Conservation (phyloP, 2,888 invertebrate genomes). For the Idaea dimidiata region DNA sequence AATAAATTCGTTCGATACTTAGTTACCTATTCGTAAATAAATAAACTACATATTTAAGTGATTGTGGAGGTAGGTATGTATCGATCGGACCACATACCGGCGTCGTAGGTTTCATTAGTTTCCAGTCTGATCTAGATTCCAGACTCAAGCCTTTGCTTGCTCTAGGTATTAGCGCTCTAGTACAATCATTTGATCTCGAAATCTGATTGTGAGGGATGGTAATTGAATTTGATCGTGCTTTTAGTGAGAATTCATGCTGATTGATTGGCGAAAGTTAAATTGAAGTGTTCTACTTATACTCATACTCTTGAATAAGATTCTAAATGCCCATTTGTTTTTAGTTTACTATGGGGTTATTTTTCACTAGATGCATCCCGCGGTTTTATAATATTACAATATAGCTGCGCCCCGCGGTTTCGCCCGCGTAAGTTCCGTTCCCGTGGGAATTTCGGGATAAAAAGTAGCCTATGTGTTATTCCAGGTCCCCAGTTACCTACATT, state of each 20-base stretch:
- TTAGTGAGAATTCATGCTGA: neutral
- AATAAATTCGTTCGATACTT: neutral
- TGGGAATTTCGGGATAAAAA: too few relatives aligned
- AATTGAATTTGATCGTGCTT: neutral
- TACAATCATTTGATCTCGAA: slow-evolving; percentile 17
- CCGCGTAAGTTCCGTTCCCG: too few relatives aligned
- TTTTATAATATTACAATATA: too few relatives aligned
- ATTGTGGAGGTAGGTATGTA: neutral
- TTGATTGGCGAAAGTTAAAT: neutral
- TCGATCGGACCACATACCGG: neutral
- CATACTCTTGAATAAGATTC: too few relatives aligned
- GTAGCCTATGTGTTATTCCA: too few relatives aligned
- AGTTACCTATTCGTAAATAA: neutral
- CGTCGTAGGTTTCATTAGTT: slow-evolving; percentile 3
- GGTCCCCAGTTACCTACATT: too few relatives aligned
- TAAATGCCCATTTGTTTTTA: too few relatives aligned
- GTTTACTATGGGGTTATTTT: too few relatives aligned
- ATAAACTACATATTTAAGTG: neutral
- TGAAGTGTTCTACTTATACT: too few relatives aligned
- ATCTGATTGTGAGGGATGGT: slow-evolving; percentile 13
- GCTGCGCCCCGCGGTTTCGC: too few relatives aligned
- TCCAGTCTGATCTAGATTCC: neutral
- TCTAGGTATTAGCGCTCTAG: slow-evolving; percentile 15
- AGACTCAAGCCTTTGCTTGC: slow-evolving; percentile 10
- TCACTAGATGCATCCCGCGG: too few relatives aligned